Base-by-base conservation (phyloP, 2,797 vertebrate genomes). In the Girardinus metallicus region DNA sequence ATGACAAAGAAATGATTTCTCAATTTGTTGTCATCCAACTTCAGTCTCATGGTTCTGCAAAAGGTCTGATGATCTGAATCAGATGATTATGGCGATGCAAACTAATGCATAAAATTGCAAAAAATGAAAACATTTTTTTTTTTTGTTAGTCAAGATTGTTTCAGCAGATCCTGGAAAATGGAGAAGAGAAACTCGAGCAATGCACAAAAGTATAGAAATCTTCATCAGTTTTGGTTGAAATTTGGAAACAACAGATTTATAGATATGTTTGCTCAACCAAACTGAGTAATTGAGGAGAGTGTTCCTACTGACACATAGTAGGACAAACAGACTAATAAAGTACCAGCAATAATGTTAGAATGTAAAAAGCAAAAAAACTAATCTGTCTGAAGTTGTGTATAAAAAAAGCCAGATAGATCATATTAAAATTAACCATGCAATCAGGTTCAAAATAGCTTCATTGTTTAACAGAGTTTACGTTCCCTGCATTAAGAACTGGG, bases 1-100 rank as follows among this genome's bases (percentile, higher is more conserved):
- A 29, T n/a, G n/a, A 71, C 68, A 46, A 70, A 43, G 39, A 71
- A 44, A 43, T 10, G 13, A 68, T 71, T 71, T 72, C n/a, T 46
- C 29, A 44, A 31, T 29, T 68, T 46, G 43, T n/a, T 29, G 23
- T 29, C 43, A 29, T 70, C 66, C 23, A 4, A 41, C 36, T 26
- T 26, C 21, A 41, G 64, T 68, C 64, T 41, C 36, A 16, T 29
- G 41, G 41, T 71, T 71, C 68, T 43, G 39, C 68, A 44, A 44
- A n/a, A 5, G 4, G 26, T 44, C 41, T 44, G 43, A 46, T 44
- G 23, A 29, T 44, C 26, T 29, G 2, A 71, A 71, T 71, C 68
- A 29, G 41, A 71, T 18, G 68, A 44, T 70, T 43, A 70, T 46
- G 68, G 16, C 4, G 13, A 46, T n/a, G 43, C 46, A 46, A 71